phyloP scores from a whole-genome alignment of 2,888 invertebrate genomes.

The Ganaspis brasiliensis region DNA sequence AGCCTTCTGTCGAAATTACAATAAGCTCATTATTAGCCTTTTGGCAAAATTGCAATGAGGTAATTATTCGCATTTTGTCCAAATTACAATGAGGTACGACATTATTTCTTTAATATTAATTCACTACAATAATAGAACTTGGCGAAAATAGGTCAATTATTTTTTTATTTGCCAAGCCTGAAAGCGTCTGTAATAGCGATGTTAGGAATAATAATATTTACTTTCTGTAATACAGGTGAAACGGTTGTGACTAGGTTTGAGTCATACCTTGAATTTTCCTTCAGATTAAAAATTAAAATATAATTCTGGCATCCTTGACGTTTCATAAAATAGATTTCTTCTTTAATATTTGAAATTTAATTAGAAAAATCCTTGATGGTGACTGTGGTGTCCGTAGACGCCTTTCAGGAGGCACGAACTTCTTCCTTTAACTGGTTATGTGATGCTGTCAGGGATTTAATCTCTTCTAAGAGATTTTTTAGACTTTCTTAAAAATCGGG shows the following conservation, averaged over 20 bases:
- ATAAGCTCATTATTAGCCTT: too few relatives aligned
- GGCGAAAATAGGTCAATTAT: not conserved
- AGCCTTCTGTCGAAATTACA: too few relatives aligned
- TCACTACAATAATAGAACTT: too few relatives aligned
- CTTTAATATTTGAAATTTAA: not conserved
- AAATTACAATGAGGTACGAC: too few relatives aligned
- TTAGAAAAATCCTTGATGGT: not conserved
- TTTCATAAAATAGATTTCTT: not conserved
- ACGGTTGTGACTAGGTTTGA: not conserved
- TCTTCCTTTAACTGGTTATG: not conserved
- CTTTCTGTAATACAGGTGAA: not conserved
- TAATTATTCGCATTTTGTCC: too few relatives aligned
- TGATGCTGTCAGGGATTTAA: too few relatives aligned
- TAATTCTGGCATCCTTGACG: not conserved
- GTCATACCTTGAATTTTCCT: not conserved
- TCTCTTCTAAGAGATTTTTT: too few relatives aligned
- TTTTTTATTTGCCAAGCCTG: not conserved
- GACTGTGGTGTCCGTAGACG: not conserved
- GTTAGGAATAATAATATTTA: not conserved
- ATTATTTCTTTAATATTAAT: too few relatives aligned
- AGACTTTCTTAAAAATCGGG: too few relatives aligned
- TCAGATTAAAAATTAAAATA: slow-evolving; percentile 7
- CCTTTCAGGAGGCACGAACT: not conserved
- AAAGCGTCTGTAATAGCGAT: not conserved
- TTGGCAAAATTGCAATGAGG: too few relatives aligned